Conservation (phyloP, 2,888 invertebrate genomes). For the Liopterus haemorrhoidalis region DNA sequence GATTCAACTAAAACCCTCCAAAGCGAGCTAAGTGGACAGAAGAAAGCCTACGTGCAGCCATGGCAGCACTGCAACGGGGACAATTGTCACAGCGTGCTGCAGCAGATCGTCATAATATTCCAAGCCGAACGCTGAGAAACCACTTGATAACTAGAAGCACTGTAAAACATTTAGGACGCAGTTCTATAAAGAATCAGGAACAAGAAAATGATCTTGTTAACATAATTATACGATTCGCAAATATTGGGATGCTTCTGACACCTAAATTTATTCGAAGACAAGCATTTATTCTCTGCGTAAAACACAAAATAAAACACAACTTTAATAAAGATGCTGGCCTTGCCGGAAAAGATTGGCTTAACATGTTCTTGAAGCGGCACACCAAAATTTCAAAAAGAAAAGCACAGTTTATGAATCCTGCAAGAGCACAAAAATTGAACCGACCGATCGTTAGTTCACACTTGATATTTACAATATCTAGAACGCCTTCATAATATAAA, state of each 20-base stretch:
- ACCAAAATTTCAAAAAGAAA: slow-evolving; percentile 28
- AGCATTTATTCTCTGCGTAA: slow-evolving; percentile 31
- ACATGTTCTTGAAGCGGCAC: slow-evolving; percentile 31
- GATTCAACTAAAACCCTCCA: too few species aligned
- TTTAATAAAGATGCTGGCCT: slow-evolving; percentile 22
- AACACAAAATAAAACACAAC: slow-evolving; percentile 30
- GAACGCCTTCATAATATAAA: too few species aligned
- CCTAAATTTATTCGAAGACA: slow-evolving; percentile 25
- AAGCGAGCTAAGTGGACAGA: too few species aligned
- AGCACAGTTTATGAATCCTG: slow-evolving; percentile 34
- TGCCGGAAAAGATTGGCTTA: slow-evolving; percentile 33
- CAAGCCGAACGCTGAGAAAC: slow-evolving; percentile 33
- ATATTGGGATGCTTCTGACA: slow-evolving; percentile 15
- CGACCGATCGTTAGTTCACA: slow-evolving; percentile 27
- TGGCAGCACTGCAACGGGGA: too few species aligned
- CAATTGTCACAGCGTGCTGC: too few species aligned
- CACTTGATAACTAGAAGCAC: slow-evolving; percentile 28
- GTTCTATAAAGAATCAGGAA: slow-evolving; percentile 28
- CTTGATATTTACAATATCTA: too few species aligned
- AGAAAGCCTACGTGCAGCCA: too few species aligned
- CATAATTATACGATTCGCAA: slow-evolving; percentile 27
- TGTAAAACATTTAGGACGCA: slow-evolving; percentile 30
- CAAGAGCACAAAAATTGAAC: slow-evolving; percentile 34
- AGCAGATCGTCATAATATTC: slow-evolving; percentile 31
- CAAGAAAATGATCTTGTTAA: slow-evolving; percentile 30